Conservation (phyloP, 2,888 invertebrate genomes). For the Dynastes grantii region DNA sequence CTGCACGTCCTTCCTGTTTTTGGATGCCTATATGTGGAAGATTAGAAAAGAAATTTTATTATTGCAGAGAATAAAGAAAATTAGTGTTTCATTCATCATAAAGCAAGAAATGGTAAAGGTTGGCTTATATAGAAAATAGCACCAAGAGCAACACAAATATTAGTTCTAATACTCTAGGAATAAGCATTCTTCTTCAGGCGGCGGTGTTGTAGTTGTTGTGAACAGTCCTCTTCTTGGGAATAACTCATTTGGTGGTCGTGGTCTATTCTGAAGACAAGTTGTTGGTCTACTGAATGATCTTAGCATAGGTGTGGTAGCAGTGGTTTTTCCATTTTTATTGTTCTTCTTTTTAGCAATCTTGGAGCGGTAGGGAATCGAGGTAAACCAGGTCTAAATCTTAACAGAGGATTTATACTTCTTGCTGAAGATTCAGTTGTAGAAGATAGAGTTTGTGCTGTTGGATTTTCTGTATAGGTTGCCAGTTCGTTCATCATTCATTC, state of each 20-base stretch:
- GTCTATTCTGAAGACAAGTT: constrained; percentile 73
- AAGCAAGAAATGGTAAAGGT: too few species aligned
- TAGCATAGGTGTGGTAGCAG: constrained; percentile 61
- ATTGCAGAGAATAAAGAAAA: too few species aligned
- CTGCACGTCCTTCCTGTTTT: constrained; percentile 72
- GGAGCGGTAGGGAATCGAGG: constrained; percentile 74
- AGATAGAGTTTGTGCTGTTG: constrained; percentile 75
- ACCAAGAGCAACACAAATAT: too few species aligned
- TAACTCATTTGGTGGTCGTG: constrained; percentile 78
- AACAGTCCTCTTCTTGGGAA: constrained; percentile 84
- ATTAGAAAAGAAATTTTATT: constrained; percentile 20
- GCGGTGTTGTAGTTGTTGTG: constrained; percentile 72
- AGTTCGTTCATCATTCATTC: constrained; percentile 70
- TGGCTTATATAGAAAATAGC: too few species aligned
- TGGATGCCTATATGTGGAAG: constrained; percentile 42
- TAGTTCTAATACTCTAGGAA: too few species aligned
- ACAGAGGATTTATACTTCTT: constrained; percentile 80
- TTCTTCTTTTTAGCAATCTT: constrained; percentile 70
- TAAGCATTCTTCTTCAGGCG: constrained; percentile 68
- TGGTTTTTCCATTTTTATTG: constrained; percentile 68
- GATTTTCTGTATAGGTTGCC: constrained; percentile 76
- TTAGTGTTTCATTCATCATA: neutral
- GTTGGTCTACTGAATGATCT: constrained; percentile 67
- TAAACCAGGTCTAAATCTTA: constrained; percentile 80
- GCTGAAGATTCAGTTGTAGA: constrained; percentile 79